Evolutionary conservation across 2,797 vertebrate species (phyloP), one percentile per base, ranked within the genome.

Genomic region (Parambassis ranga): DNA sequence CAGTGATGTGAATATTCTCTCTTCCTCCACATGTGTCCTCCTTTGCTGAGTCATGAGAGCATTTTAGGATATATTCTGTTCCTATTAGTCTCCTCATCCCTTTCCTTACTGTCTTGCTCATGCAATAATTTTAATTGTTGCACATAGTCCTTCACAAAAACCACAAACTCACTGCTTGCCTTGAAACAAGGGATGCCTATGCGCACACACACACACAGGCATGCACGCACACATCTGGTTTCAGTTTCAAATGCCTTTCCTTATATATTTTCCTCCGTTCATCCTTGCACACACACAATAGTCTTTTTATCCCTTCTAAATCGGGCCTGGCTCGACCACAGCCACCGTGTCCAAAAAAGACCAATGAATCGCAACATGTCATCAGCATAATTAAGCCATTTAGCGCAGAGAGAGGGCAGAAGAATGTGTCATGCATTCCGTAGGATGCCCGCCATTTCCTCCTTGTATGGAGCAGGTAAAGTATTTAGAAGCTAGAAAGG

Each of bases 201-300:
- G 5, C 60, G 28, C 63, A 53, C 27, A 26, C 43, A 52, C 62
- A 39, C 43, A 44, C 30, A 38, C 14, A 39, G 37, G 26, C 18
- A 26, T 46, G 33, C 60, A 46, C 47, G 44, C 76, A 81, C 70
- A 90, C 91, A 91, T 92, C 90, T 92, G 88, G 85, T 91, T 92
- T 88, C 65, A 74, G 84, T 93, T 91, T 87, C 52, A 82, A 66
- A 89, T 84, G 81, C 81, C 80, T 86, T 86, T 81, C 75, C 74
- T 65, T 81, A 80, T 87, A 84, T 84, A 85, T 87, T 74, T 73
- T 71, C 49, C 67, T n/a, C 52, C 31, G 60, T 84, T 77, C 83
- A 89, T 89, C 87, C 65, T 83, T n/a, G n/a, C 68, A 68, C 71
- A 80, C 72, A 81, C 84, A 91, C 88, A 91, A 89, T 88, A 81